phyloP scores from a whole-genome alignment of 2,113 vertebrate genomes.

The Anthoscopus minutus region DNA sequence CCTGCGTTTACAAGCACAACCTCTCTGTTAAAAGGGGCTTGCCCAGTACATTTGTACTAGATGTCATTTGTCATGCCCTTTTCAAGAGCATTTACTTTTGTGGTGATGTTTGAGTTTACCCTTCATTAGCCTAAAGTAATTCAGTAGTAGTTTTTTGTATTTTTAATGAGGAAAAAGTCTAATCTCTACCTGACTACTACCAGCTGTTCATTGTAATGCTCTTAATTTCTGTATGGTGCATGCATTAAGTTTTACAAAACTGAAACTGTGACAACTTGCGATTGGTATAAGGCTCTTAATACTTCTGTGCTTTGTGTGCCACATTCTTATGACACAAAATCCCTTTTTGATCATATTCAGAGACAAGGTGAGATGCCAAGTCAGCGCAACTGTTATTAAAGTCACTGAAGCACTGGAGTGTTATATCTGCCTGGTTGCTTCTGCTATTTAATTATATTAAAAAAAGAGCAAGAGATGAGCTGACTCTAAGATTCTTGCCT shows the following conservation, averaged over 20 bases:
- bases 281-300: not conserved
- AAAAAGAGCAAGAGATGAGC: not conserved
- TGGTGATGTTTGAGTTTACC: not conserved
- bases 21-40: not conserved
- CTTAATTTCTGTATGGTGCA: not conserved
- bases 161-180: not conserved
- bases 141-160: not conserved
- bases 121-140: not conserved
- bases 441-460: not conserved
- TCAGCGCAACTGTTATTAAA: not conserved
- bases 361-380: not conserved
- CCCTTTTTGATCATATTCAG: not conserved
- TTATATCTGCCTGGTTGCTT: not conserved
- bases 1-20: not conserved
- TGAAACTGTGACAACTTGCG: rapidly evolving
- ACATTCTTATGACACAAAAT: not conserved
- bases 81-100: not conserved
- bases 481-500: not conserved
- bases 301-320: not conserved
- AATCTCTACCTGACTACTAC: not conserved
- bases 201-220: not conserved
- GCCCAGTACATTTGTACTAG: not conserved
- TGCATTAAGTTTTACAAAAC: not conserved
- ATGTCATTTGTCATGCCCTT: not conserved
- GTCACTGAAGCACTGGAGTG: not conserved